phyloP scores from a whole-genome alignment of 2,113 vertebrate species.

The Fulica atra region DNA sequence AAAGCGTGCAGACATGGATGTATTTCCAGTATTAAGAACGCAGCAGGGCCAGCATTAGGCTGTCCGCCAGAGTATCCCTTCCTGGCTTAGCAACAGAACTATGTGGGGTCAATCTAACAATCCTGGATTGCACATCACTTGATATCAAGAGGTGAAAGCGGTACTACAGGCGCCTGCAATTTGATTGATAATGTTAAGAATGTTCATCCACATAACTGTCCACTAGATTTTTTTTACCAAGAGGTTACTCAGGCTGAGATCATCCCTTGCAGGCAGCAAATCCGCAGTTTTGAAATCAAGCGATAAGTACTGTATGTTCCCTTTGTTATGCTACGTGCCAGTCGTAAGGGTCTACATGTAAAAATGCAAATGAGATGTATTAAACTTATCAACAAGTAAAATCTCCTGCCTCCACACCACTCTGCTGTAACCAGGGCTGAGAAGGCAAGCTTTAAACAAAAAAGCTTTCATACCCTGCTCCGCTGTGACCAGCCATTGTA shows the following conservation, averaged over 20 bases:
- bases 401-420: background rate
- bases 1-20: background rate
- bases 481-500: constrained; percentile 20
- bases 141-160: background rate
- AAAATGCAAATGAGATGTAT: background rate
- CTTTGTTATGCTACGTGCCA: background rate
- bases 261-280: background rate
- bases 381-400: constrained; percentile 25
- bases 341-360: background rate
- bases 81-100: background rate
- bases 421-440: background rate
- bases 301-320: background rate
- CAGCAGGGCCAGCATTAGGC: background rate
- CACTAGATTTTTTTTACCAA: background rate
- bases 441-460: background rate
- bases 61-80: background rate
- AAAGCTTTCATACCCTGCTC: constrained; percentile 27
- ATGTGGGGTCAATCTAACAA: background rate
- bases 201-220: background rate
- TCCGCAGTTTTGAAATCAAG: background rate
- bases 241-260: background rate
- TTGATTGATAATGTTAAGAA: background rate
- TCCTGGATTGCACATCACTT: background rate
- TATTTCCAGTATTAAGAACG: background rate
- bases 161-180: background rate